phyloP scores from a whole-genome alignment of 2,113 vertebrate species.

The Pelusios castaneus region DNA sequence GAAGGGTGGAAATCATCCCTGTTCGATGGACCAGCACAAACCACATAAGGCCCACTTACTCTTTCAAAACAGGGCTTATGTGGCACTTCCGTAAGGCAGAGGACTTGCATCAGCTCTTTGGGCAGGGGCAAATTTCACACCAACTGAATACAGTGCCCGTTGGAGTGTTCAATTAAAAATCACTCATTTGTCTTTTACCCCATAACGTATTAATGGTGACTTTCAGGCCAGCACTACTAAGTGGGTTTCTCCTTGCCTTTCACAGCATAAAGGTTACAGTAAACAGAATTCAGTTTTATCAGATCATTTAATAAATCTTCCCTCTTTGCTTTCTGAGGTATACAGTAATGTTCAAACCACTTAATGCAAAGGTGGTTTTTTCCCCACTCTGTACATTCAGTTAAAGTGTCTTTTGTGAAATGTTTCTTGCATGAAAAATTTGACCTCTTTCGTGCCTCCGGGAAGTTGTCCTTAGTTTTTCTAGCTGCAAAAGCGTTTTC shows the following conservation, averaged over 20 bases:
- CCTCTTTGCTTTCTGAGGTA: slow-evolving; percentile 24
- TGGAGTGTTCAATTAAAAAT: neutral
- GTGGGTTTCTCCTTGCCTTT: neutral
- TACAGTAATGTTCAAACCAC: slow-evolving; percentile 15
- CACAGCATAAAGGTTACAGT: neutral
- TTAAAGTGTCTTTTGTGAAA: slow-evolving; percentile 36
- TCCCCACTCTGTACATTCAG: neutral
- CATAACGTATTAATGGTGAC: neutral
- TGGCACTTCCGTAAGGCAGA: neutral
- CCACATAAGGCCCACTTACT: slow-evolving; percentile 1
- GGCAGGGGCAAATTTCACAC: rapidly evolving
- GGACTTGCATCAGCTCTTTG: neutral
- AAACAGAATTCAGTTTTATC: neutral
- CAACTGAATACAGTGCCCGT: neutral
- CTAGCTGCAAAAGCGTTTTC: slow-evolving; percentile 41
- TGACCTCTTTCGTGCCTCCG: slow-evolving; percentile 20
- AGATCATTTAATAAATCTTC: slow-evolving; percentile 18
- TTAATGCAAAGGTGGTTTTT: slow-evolving; percentile 8
- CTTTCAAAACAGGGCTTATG: neutral
- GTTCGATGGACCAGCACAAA: neutral
- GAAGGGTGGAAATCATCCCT: neutral
- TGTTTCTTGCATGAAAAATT: slow-evolving; percentile 1
- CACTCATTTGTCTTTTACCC: neutral
- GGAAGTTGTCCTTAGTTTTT: neutral
- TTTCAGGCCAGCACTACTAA: neutral